Base-by-base conservation (phyloP, 1,140 invertebrate genomes). In the Trigoniulus corallinus region DNA sequence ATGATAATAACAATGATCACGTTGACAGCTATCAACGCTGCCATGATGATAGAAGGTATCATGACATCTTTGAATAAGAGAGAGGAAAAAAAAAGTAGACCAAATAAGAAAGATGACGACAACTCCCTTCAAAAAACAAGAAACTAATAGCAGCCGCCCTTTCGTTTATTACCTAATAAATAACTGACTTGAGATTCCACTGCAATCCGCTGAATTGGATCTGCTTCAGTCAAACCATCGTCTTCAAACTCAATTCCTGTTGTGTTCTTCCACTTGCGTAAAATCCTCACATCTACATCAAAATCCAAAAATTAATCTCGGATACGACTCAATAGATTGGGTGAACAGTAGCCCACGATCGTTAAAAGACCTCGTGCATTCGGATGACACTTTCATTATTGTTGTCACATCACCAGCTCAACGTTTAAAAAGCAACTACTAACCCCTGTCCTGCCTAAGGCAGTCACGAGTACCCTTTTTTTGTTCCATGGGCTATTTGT, bases 1-100 rank as follows among this genome's bases (percentile, higher is more conserved):
- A 64, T 62, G 23, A 62, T 51, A 22, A 57, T 49, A n/a, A 64
- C 43, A 10, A 64, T 52, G 1, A 61, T 53, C 2, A 47, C 58
- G 54, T 64, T 64, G 24, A 56, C 58, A 23, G 63, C 25, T 12
- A 64, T 45, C 23, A 64, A 46, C n/a, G 57, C 51, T n/a, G 44
- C 51, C 24, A 64, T 62, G 10, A 64, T 54, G 4, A 59, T 48
- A 15, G 56, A 51, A 37, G 62, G 62, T 39, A 64, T 48, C 26
- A 59, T 23, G 23, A 53, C 50, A 39, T 52, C 53, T 47, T 25
- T 13, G 45, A 48, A n/a, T 41, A 13, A 13, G 12, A 13, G 18
- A 13, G 37, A 39, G 37, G 12, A 12, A 39, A 39, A 39, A 39
- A 39, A 13, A 12, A 18, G 18, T 12, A 12, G 18, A 13, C 37